Evolutionary conservation across 2,113 vertebrate species (phyloP).

Genomic region (Engraulis encrasicolus): DNA sequence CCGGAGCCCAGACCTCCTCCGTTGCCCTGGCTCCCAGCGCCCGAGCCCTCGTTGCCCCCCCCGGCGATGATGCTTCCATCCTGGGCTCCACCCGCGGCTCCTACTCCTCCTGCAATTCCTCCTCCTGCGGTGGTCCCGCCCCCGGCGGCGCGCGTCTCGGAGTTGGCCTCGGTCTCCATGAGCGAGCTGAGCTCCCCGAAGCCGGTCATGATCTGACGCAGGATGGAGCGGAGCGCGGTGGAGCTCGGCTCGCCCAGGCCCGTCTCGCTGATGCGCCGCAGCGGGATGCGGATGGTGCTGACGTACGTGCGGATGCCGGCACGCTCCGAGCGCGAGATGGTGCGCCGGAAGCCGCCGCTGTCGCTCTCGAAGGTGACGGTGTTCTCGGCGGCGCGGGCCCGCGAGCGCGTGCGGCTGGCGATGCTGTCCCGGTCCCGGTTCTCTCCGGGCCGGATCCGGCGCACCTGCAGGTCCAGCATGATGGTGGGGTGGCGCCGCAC

Average conservation of each 20-base stretch:
- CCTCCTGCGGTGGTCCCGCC: constrained; percentile 12
- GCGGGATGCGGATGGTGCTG: constrained; percentile 90
- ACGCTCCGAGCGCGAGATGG: constrained; percentile 86
- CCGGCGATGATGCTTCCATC: neutral
- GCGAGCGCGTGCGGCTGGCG: constrained; percentile 89
- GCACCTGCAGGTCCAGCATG: constrained; percentile 91
- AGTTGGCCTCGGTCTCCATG: constrained; percentile 89
- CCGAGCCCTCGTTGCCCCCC: constrained; percentile 43
- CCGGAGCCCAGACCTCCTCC: constrained; percentile 54
- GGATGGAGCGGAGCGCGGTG: constrained; percentile 86
- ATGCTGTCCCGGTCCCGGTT: constrained; percentile 89
- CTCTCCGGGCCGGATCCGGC: constrained; percentile 89
- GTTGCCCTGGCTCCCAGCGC: constrained; percentile 46
- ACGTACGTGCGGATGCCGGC: constrained; percentile 91
- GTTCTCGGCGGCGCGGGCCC: constrained; percentile 85
- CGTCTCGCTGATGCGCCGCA: constrained; percentile 86
- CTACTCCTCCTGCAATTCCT: neutral
- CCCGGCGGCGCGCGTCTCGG: constrained; percentile 72
- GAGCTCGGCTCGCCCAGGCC: constrained; percentile 89
- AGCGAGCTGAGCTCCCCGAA: constrained; percentile 92
- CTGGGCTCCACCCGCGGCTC: neutral
- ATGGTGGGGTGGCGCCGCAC: constrained; percentile 87
- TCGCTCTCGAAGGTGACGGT: constrained; percentile 89
- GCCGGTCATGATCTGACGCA: constrained; percentile 93
- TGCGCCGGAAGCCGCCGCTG: constrained; percentile 88